A percentile compares a stretch with the other conserved stretches of the same genome.
These are phyloP conservation scores for Rutilus rutilus DNA, from an alignment of 2,113 vertebrate species.

Conservation along the genomic window DNA sequence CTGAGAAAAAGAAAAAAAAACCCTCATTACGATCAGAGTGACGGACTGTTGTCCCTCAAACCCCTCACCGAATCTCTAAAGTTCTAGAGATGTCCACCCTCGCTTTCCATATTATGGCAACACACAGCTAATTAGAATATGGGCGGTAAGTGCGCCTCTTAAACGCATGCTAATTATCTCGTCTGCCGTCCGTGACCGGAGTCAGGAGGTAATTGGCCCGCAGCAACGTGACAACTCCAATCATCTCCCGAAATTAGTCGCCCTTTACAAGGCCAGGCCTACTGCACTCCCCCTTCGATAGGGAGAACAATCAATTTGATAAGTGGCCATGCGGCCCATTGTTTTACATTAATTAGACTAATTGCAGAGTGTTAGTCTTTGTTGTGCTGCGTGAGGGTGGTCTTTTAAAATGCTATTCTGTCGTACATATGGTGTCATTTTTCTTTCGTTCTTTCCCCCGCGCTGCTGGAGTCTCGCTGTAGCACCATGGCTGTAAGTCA, in stretches of 20 bases:
- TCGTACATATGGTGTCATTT: constrained; percentile 35
- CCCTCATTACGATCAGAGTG: constrained; percentile 18
- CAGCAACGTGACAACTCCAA: constrained; percentile 93
- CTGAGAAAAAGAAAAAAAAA: constrained; percentile 22
- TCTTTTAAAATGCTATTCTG: constrained; percentile 39
- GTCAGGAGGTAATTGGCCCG: constrained; percentile 91
- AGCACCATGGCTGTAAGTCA: constrained; percentile 49
- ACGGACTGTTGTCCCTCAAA: constrained; percentile 20
- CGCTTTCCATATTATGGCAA: constrained; percentile 82
- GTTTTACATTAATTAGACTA: constrained; percentile 95
- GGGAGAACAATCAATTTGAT: constrained; percentile 95
- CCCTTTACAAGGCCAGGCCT: constrained; percentile 84
- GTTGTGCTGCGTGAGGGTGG: constrained; percentile 72
- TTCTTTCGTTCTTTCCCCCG: constrained; percentile 11
- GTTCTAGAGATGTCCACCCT: constrained; percentile 68
- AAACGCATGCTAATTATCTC: constrained; percentile 88
- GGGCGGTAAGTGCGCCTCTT: constrained; percentile 83
- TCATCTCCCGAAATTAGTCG: constrained; percentile 88
- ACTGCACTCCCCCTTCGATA: constrained; percentile 89
- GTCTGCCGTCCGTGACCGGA: constrained; percentile 87
- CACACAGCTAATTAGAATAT: constrained; percentile 89
- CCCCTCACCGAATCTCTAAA: constrained; percentile 45
- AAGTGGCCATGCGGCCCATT: constrained; percentile 92
- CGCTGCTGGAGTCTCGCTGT: neutral
- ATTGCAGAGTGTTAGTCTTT: constrained; percentile 88